Conservation (phyloP, 2,888 invertebrate species). For the Laspeyria flexula region DNA sequence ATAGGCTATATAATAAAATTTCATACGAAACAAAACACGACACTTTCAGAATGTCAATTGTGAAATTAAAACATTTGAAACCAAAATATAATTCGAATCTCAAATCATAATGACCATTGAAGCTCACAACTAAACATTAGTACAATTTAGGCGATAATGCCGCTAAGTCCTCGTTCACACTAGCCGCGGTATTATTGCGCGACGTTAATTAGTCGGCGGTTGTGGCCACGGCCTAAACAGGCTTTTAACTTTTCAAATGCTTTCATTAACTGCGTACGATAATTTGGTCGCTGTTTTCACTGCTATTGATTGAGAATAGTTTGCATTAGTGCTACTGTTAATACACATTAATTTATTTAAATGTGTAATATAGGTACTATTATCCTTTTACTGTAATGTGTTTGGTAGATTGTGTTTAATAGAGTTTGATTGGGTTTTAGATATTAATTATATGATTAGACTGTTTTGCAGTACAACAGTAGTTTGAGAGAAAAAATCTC, state of each 20-base stretch:
- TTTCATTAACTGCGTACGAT: slow-evolving; percentile 75
- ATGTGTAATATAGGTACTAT: slow-evolving; percentile 16
- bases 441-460: neutral
- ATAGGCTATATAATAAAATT: too few relatives aligned
- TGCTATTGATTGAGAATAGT: slow-evolving; percentile 68
- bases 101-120: slow-evolving; percentile 58
- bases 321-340: slow-evolving; percentile 53
- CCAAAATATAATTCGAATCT: slow-evolving; percentile 50
- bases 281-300: slow-evolving; percentile 64
- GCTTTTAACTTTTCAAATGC: slow-evolving; percentile 84
- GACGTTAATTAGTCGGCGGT: slow-evolving; percentile 75
- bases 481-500: too few relatives aligned
- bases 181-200: slow-evolving; percentile 65
- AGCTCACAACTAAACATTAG: slow-evolving; percentile 80
- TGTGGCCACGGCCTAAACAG: slow-evolving; percentile 66
- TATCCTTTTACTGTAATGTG: slow-evolving; percentile 19
- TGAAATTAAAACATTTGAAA: neutral
- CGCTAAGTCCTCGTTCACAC: slow-evolving; percentile 78
- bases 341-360: slow-evolving; percentile 60
- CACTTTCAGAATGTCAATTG: too few relatives aligned
- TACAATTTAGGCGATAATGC: slow-evolving; percentile 82
- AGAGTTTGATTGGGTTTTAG: neutral
- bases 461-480: too few relatives aligned
- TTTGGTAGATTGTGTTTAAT: slow-evolving; percentile 7
- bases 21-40: too few relatives aligned